Base-by-base conservation (phyloP, 2,113 vertebrate species). In the Nothocercus julius region DNA sequence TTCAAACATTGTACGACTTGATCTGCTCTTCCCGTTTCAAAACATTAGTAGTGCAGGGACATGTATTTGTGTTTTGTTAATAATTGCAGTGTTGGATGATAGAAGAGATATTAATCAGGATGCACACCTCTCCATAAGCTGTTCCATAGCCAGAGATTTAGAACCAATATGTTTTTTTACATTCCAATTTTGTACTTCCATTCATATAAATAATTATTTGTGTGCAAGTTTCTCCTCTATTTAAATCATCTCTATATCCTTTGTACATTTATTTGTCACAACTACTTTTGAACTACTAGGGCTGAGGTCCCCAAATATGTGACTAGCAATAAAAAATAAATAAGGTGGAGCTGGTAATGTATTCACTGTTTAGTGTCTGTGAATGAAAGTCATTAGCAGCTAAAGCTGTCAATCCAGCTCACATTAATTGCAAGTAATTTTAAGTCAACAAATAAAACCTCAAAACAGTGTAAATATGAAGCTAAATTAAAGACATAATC, bases 41-140 rank as follows among this genome's bases (percentile, higher is more conserved):
- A 11, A 15, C 3, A 17, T 59, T 72, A 77, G 59, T 62, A 53
- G 11, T 22, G 49, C 16, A 87, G 2, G 6, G 1, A 5, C 36
- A 34, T 79, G 47, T 47, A 20, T 34, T 59, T 93, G 58, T 78
- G 17, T 59, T 80, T 92, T 89, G 89, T 86, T 91, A 89, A 95
- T 62, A 76, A 44, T 84, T 70, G 89, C 6, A 78, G 47, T 89
- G 47, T 5, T 81, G 51, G n/a, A 36, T 38, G 83, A 54, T 68
- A 12, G 34, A 68, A 58, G 25, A 63, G 22, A 25, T 5, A 16
- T 47, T 70, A 47, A 58, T 7, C 21, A 54, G 70, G 16, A 80
- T 21, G 44, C 3, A 70, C 47, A 19, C 4, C 4, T 91, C 53
- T 59, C 85, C 64, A 93, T 82, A 36, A 13, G 45, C 17, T 54